These are phyloP conservation scores for Orbicella faveolata DNA, from an alignment of 64 coral and sea anemone species.

Conservation along the genomic window DNA sequence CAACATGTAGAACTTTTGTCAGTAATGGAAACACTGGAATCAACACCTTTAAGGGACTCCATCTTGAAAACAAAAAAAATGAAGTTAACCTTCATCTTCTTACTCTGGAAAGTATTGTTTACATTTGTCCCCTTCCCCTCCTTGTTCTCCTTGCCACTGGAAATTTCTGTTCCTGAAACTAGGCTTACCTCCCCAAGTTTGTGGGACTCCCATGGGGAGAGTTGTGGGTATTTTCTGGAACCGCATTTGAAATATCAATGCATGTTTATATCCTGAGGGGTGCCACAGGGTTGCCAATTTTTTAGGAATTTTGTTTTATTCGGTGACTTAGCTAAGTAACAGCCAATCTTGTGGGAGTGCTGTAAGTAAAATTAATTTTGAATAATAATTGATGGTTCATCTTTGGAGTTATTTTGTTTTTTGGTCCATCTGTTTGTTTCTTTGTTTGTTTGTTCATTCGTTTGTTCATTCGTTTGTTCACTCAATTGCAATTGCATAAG, in stretches of 20 bases:
- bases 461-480: background rate
- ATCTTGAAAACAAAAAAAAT: too few relatives aligned
- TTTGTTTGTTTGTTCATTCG: background rate
- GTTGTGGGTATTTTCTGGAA: background rate
- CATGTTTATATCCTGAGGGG: constrained; percentile 30
- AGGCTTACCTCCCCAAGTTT: too few relatives aligned
- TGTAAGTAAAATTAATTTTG: background rate
- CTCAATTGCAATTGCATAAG: too few relatives aligned
- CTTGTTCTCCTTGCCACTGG: background rate
- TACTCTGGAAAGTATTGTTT: too few relatives aligned
- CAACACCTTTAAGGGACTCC: too few relatives aligned
- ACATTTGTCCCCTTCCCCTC: too few relatives aligned
- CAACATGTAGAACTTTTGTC: too few relatives aligned
- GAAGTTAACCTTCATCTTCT: too few relatives aligned
- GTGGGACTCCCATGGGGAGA: background rate
- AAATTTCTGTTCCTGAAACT: background rate
- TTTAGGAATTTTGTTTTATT: background rate
- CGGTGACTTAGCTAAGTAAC: constrained; percentile 39
- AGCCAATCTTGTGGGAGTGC: background rate
- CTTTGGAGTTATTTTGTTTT: background rate
- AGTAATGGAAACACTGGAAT: too few relatives aligned
- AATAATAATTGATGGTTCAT: background rate
- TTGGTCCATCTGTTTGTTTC: background rate
- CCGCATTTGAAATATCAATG: background rate
- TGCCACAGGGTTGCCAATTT: constrained; percentile 55